Evolutionary conservation across 2,888 invertebrate genomes (phyloP).

Genomic region (Xylota sylvarum): DNA sequence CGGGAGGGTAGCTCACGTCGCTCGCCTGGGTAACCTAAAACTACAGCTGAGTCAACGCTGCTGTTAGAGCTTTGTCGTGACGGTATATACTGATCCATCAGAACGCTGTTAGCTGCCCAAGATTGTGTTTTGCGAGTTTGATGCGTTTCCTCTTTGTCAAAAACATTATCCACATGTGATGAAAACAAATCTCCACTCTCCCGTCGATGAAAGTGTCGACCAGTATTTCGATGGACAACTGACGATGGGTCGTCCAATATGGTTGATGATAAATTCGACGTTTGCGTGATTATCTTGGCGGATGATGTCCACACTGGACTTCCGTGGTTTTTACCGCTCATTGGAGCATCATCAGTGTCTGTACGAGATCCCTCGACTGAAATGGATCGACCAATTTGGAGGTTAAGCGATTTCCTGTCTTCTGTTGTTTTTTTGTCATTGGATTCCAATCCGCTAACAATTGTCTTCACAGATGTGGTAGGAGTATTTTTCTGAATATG

Average conservation of each 20-base stretch:
- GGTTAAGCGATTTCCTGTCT: conserved; percentile 79
- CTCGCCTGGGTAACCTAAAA: conserved; percentile 86
- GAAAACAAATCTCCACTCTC: conserved; percentile 88
- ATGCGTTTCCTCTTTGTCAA: conserved; percentile 88
- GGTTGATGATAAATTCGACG: conserved; percentile 79
- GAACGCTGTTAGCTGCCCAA: conserved; percentile 81
- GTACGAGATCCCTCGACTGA: conserved; percentile 54
- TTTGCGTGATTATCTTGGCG: conserved; percentile 84
- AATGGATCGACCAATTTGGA: conserved; percentile 78
- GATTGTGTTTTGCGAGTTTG: conserved; percentile 82
- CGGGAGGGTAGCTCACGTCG: conserved; percentile 88
- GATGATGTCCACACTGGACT: conserved; percentile 84
- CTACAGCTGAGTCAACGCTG: conserved; percentile 85
- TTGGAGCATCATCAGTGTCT: conserved; percentile 50
- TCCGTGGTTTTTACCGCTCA: conserved; percentile 71
- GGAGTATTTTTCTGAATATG: conserved; percentile 89
- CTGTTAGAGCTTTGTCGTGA: conserved; percentile 78
- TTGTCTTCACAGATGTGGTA: conserved; percentile 88
- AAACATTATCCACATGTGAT: conserved; percentile 89
- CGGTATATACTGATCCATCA: conserved; percentile 69
- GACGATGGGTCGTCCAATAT: conserved; percentile 41
- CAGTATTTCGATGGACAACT: conserved; percentile 59
- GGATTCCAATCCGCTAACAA: conserved; percentile 90
- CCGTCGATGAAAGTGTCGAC: conserved; percentile 56
- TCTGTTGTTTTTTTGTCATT: conserved; percentile 83